Conservation (phyloP, 2,113 vertebrate genomes). For the Cebidichthys violaceus region DNA sequence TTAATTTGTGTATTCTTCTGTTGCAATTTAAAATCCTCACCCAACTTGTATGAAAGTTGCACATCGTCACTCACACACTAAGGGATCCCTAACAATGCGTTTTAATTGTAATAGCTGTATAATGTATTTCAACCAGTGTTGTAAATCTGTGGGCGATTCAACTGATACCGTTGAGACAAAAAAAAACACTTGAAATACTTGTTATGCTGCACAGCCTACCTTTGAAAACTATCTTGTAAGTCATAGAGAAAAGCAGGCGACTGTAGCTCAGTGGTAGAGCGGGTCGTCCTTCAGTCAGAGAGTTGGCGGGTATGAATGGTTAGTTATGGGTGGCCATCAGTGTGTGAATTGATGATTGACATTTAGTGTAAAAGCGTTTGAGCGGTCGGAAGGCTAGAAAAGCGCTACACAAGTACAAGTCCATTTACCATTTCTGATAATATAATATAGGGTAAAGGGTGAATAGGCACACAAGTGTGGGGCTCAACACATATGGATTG, state of each 20-base stretch:
- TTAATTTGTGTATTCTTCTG: conserved; percentile 41
- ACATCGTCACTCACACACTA: conserved; percentile 59
- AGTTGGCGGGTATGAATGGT: too few species aligned
- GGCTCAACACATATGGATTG: neutral
- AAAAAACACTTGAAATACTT: conserved; percentile 70
- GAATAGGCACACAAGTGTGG: too few species aligned
- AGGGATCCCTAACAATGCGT: conserved; percentile 58
- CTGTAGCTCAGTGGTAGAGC: too few species aligned
- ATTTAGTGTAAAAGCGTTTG: too few species aligned
- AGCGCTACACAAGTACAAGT: too few species aligned
- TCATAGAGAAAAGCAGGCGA: conserved; percentile 30
- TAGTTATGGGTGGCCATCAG: too few species aligned
- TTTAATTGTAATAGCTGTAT: conserved; percentile 65
- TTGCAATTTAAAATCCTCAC: conserved; percentile 51
- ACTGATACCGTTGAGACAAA: conserved; percentile 53
- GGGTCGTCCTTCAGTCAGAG: too few species aligned
- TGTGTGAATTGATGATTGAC: too few species aligned
- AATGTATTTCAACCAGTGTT: conserved; percentile 53
- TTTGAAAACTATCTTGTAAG: conserved; percentile 69
- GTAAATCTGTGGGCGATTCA: conserved; percentile 45
- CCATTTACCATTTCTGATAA: too few species aligned
- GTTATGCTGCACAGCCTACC: conserved; percentile 75
- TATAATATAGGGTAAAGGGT: too few species aligned
- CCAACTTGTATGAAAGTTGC: conserved; percentile 61
- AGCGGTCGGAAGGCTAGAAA: too few species aligned